Percentiles rank a stretch among this genome's conserved stretches.
Evolutionary conservation across 2,113 vertebrate species (phyloP).

Genomic region (Thalassoma bifasciatum): DNA sequence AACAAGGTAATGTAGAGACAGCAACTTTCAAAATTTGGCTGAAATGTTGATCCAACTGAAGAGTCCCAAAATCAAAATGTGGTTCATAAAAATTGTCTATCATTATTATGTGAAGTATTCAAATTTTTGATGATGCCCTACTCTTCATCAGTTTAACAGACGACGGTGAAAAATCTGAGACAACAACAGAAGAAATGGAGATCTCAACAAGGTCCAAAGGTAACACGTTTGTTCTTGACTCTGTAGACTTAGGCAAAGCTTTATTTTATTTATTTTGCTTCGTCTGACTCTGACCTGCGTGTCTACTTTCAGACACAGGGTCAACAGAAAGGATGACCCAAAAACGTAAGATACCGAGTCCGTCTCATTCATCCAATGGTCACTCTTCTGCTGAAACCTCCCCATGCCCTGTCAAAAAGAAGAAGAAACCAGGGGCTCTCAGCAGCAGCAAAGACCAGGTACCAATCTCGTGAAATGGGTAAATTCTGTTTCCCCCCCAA

Average conservation of each 20-base stretch:
- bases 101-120: background rate
- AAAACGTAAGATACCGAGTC: constrained; percentile 95
- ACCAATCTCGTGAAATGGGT: constrained; percentile 45
- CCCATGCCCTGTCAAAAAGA: constrained; percentile 94
- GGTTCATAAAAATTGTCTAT: background rate
- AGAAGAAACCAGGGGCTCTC: constrained; percentile 97
- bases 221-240: constrained; percentile 46
- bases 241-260: background rate
- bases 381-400: constrained; percentile 94
- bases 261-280: background rate
- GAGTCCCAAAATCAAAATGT: background rate
- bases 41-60: background rate
- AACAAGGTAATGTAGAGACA: background rate
- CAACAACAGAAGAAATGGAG: constrained; percentile 94
- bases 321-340: constrained; percentile 88
- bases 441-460: constrained; percentile 97
- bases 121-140: constrained; percentile 48
- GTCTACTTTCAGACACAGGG: constrained; percentile 86
- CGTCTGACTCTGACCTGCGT: no score
- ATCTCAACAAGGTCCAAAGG: constrained; percentile 98
- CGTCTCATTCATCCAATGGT: constrained; percentile 95
- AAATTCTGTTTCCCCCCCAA: no score
- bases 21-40: no score
- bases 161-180: constrained; percentile 90
- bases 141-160: constrained; percentile 88